Base-by-base conservation (phyloP, 1,140 invertebrate species). In the Planococcus citri region DNA sequence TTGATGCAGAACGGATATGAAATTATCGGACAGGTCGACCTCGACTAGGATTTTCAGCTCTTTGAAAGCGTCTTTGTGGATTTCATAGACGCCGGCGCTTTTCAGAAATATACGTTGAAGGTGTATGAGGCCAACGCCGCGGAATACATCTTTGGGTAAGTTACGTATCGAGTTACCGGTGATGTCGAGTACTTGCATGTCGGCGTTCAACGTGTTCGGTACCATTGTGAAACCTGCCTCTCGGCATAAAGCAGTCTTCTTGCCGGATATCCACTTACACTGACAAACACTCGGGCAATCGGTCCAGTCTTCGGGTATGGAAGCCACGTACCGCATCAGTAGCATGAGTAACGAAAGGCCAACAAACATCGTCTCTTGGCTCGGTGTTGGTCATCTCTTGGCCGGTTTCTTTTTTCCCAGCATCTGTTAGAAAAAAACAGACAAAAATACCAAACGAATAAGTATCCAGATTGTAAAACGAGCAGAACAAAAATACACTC, bases 211-310 rank as follows among this genome's bases (percentile, higher is more conserved):
- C 0, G 81, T 82, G 17, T 82, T 82, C 21, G 91, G 91, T 25
- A 92, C 81, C 70, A 85, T 83, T 73, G 88, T 86, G 69, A 91
- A 83, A 68, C 88, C 86, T 25, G 87, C 85, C 70, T 88, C 85
- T 69, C 85, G 85, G 79, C 91, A 94, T 27, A 89, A 80, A 27
- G 90, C 91, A 1, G 89, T 91, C 75, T 91, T 91, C 78, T 93
- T 93, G 27, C 91, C 91, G 17, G 87, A 89, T 17, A 88, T 88
- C 91, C 92, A 94, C 79, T 91, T 92, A 82, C 91, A 94, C 72
- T 84, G 84, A 77, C 91, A 94, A 69, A 88, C 86, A 14, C 82
- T 77, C 57, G 89, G 89, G 76, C 91, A 92, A 74, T 89, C 87
- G 14, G 88, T 88, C 88, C 89, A 92, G 77, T 92, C 90, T 69